Evolutionary conservation across 2,888 invertebrate species (phyloP), one percentile per base, ranked within the genome.

Genomic region (Arctia plantaginis): DNA sequence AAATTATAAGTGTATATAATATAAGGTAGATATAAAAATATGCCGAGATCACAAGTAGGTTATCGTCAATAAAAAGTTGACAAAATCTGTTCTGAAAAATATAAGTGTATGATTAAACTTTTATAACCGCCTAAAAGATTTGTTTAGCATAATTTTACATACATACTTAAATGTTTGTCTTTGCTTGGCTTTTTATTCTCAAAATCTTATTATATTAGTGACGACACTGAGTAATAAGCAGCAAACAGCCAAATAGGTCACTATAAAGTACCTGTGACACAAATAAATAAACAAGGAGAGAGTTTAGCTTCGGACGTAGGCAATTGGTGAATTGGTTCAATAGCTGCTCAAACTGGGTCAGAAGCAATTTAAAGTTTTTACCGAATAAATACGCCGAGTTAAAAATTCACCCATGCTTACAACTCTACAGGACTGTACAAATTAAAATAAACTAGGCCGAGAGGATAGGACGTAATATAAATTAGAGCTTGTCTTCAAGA

Each of bases 291-390:
- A 89, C 86, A 88, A 89, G 88, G 78, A 85, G 85, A 85, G 89
- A 91, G 87, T 88, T 88, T 90, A 88, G 86, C 87, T 85, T 87
- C 83, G 87, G 88, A 88, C 87, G 90, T 85, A 90, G 89, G 90
- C 93, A 92, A 93, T 93, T 90, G 90, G 89, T 84, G 87, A 90
- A 94, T 93, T 92, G 92, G 92, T 91, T 92, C 92, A 92, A 92
- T 92, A 90, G 90, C 86, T 89, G 87, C 82, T 88, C 86, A 81
- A 95, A 94, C 91, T 94, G 89, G 94, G 94, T 93, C 94, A 90
- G 89, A 93, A 91, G 92, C 93, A 95, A 95, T 95, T 94, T 94
- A 94, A 95, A 95, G 92, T 95, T 94, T 94, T 92, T 92, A 88
- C 88, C 89, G 88, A 93, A 94, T 94, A 94, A 94, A 94, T 94